Conservation (phyloP, 2,113 vertebrate genomes). For the Tupaia chinensis region DNA sequence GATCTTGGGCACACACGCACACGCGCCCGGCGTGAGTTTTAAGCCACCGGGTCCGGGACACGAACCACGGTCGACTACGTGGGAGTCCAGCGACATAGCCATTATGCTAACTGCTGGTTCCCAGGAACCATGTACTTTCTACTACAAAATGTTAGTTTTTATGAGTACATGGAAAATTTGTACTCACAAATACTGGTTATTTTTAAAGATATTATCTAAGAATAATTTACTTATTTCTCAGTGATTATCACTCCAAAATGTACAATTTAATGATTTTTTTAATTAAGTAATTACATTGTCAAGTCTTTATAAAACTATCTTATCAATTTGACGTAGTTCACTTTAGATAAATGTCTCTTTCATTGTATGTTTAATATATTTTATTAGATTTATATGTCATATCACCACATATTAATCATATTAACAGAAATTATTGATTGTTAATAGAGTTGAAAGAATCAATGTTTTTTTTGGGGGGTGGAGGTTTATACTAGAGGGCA, state of each 20-base stretch:
- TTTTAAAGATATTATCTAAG: conserved; percentile 12
- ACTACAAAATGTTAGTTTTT: not conserved
- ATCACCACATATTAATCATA: not conserved
- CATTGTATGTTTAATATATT: not conserved
- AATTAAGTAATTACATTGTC: not conserved
- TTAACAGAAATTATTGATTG: conserved; percentile 1
- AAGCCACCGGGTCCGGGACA: too few relatives aligned
- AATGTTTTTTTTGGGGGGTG: not conserved
- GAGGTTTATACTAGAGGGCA: too few relatives aligned
- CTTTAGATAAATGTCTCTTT: not conserved
- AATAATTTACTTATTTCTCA: not conserved
- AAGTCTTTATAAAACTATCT: not conserved
- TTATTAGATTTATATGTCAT: conserved; percentile 12
- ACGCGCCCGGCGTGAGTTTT: too few relatives aligned
- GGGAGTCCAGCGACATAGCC: too few relatives aligned
- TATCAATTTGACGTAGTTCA: not conserved
- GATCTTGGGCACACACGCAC: too few relatives aligned
- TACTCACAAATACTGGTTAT: not conserved
- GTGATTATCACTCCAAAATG: not conserved
- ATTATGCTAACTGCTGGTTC: not conserved
- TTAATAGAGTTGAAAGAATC: not conserved
- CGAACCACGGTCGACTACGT: too few relatives aligned
- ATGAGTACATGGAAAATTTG: not conserved
- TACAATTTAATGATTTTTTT: conserved; percentile 23
- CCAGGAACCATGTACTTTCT: not conserved